A percentile compares a stretch with the other conserved stretches of the same genome.
These are phyloP conservation scores for Ambastaia sidthimunki DNA, from an alignment of 2,797 vertebrate genomes.

Conservation along the genomic window DNA sequence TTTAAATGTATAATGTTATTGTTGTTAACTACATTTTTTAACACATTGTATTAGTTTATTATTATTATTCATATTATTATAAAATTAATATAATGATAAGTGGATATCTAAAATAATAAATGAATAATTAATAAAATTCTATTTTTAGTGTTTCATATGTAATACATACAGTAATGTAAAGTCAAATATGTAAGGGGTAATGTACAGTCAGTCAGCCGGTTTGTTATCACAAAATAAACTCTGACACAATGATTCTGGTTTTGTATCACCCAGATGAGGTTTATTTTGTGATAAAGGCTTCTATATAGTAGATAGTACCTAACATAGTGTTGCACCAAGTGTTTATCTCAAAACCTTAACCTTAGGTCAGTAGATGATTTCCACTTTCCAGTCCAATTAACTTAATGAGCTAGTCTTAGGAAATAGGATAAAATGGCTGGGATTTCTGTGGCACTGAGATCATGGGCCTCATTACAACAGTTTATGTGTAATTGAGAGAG, in stretches of 20 bases:
- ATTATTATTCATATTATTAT: no score
- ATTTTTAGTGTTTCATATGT: neutral
- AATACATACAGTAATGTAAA: neutral
- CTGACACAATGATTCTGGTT: neutral
- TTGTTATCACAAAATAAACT: neutral
- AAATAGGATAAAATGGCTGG: neutral
- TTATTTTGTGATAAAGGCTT: slow-evolving; percentile 1
- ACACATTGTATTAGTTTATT: no score
- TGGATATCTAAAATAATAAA: neutral
- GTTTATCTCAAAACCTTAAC: neutral
- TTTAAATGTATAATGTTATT: no score
- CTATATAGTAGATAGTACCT: neutral
- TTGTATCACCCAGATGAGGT: neutral
- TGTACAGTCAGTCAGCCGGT: neutral
- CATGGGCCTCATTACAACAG: neutral
- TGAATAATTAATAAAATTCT: no score
- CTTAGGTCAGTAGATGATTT: slow-evolving; percentile 15
- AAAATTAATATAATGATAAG: neutral
- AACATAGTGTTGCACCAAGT: neutral
- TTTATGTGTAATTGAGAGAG: neutral
- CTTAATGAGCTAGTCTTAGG: slow-evolving; percentile 17
- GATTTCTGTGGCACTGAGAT: neutral
- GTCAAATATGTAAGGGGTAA: neutral
- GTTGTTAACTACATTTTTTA: no score
- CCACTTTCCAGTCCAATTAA: slow-evolving; percentile 25